Percentiles rank a stretch among this genome's conserved stretches.
phyloP scores from a whole-genome alignment of 1,140 invertebrate genomes.

The Centruroides vittatus region DNA sequence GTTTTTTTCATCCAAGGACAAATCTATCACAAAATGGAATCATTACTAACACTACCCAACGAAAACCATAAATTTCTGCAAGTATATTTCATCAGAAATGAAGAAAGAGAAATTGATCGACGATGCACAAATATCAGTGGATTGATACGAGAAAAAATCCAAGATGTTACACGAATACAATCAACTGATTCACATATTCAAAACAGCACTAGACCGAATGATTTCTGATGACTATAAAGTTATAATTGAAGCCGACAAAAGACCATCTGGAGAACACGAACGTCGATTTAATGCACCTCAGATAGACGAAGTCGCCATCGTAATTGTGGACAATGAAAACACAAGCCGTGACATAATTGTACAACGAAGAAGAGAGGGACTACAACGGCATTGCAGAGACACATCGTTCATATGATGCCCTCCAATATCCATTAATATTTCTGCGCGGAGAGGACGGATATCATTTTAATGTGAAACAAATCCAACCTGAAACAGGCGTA shows the following conservation, averaged over 20 bases:
- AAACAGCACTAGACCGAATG: neutral
- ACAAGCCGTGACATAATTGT: slow-evolving; percentile 30
- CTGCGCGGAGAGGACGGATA: slow-evolving; percentile 14
- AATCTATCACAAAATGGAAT: slow-evolving; percentile 2
- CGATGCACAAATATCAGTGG: neutral
- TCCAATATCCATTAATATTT: slow-evolving; percentile 16
- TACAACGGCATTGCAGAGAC: slow-evolving; percentile 15
- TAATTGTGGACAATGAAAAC: slow-evolving; percentile 29
- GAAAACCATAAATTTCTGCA: slow-evolving; percentile 28
- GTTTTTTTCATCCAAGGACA: slow-evolving; percentile 8
- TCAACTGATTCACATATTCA: neutral
- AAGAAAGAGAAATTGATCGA: neutral
- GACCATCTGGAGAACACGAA: slow-evolving; percentile 27
- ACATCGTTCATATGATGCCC: slow-evolving; percentile 14
- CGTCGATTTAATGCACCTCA: slow-evolving; percentile 24
- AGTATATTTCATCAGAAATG: slow-evolving; percentile 25
- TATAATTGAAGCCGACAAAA: slow-evolving; percentile 18
- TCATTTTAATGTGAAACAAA: slow-evolving; percentile 12
- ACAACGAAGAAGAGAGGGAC: slow-evolving; percentile 17
- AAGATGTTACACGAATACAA: neutral
- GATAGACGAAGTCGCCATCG: slow-evolving; percentile 31
- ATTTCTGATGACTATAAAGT: neutral
- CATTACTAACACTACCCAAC: slow-evolving; percentile 1
- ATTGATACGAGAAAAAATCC: neutral
- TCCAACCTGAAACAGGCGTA: neutral